Base-by-base conservation (phyloP, 1,140 invertebrate species). In the Laupala kohalensis region DNA sequence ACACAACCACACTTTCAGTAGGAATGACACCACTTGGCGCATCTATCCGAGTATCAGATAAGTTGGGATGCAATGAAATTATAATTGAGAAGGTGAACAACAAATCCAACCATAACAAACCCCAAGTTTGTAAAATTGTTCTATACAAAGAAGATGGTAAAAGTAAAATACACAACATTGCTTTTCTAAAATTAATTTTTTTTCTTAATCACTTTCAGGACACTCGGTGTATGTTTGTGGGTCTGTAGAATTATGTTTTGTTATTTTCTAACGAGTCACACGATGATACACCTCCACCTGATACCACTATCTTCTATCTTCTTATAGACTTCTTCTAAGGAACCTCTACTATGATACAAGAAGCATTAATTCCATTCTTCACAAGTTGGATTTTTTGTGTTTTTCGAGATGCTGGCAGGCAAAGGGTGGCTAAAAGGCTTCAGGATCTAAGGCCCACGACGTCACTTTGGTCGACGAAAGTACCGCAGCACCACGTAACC, bases 401-500 rank as follows among this genome's bases (percentile, higher is more conserved):
- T 28, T 29, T 26, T 66, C 65, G 27, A 68, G 67, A 28, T 26
- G 67, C 67, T 28, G 67, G 26, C 67, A n/a, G 25, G 67, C 26
- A 19, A 23, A 24, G 37, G 37, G 37, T 13, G 19, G 37, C 37
- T 53, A 53, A 70, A 3, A 62, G 24, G n/a, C 27, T 30, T n/a
- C 5, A 12, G 19, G 13, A 23, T 24, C 63, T 67, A 71, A 62
- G 24, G 28, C 19, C 37, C 23, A 12, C 26, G 26, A 63, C 28
- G 69, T 84, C 80, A 87, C 79, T 86, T 87, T 66, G 87, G 87
- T 76, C 87, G 85, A 74, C 89, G 85, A 76, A 90, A 83, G 78
- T 88, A 92, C 73, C 91, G 85, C 73, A 93, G 81, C 65, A 92
- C 89, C 69, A 90, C 79, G 78, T 93, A 93, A 67, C 91, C 91